Percentiles rank a stretch among this genome's conserved stretches.
These are phyloP conservation scores for Tetropium fuscum DNA, from an alignment of 2,888 invertebrate genomes.

Conservation along the genomic window DNA sequence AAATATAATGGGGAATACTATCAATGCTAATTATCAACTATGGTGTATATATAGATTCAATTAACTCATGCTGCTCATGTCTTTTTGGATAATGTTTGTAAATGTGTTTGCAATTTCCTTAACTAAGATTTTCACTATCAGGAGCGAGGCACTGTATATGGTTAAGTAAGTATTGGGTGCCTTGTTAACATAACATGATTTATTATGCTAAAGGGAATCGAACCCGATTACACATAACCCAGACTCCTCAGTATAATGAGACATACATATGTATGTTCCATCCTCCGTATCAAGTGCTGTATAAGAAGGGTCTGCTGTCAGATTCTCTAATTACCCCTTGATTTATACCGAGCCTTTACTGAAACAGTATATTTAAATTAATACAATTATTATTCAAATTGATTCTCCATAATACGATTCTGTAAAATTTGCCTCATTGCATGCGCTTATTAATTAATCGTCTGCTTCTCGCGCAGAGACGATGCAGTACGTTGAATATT, in stretches of 20 bases:
- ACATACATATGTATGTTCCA: slow-evolving; percentile 63
- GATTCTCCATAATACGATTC: slow-evolving; percentile 31
- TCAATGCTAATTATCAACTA: too few species aligned
- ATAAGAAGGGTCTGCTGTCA: slow-evolving; percentile 58
- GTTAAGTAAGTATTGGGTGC: slow-evolving; percentile 44
- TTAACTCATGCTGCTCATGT: too few species aligned
- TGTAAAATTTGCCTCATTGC: slow-evolving; percentile 17
- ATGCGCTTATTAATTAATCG: slow-evolving; percentile 15
- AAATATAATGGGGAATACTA: too few species aligned
- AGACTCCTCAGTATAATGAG: slow-evolving; percentile 60
- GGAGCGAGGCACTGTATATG: not conserved
- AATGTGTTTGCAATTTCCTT: too few species aligned
- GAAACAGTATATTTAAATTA: slow-evolving; percentile 43
- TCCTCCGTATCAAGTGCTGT: slow-evolving; percentile 58
- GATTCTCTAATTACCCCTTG: slow-evolving; percentile 56
- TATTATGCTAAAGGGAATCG: slow-evolving; percentile 56
- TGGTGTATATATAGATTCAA: too few species aligned
- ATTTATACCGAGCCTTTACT: slow-evolving; percentile 49
- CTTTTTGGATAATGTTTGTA: too few species aligned
- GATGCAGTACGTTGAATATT: slow-evolving; percentile 1
- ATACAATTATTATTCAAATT: slow-evolving; percentile 58
- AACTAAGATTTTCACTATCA: slow-evolving; percentile 5
- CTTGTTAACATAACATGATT: slow-evolving; percentile 58
- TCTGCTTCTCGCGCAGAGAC: slow-evolving; percentile 1
- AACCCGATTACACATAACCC: slow-evolving; percentile 59